These are phyloP conservation scores for Oxytorus armatus DNA, from an alignment of 2,888 invertebrate species.

Conservation along the genomic window DNA sequence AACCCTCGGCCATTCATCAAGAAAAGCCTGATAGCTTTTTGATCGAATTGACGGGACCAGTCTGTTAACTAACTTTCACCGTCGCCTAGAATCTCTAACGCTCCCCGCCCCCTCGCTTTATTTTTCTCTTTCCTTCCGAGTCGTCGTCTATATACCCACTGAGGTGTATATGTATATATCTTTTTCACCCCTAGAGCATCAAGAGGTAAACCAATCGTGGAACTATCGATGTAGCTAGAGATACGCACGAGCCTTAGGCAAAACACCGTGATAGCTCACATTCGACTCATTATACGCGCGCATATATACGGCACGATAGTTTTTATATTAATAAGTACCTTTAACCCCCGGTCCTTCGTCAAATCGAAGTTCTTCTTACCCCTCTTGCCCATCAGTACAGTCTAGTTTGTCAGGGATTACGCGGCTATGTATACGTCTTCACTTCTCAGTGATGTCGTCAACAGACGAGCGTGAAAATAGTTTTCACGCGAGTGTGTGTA, in stretches of 20 bases:
- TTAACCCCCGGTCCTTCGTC: conserved; percentile 1
- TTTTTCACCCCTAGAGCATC: conserved; percentile 8
- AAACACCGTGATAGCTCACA: conserved; percentile 12
- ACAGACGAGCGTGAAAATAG: conserved; percentile 42
- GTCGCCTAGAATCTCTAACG: conserved; percentile 39
- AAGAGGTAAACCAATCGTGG: conserved; percentile 29
- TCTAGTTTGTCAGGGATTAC: conserved; percentile 3
- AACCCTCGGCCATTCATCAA: conserved; percentile 70
- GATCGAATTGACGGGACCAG: conserved; percentile 70
- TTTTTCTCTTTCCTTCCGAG: neutral
- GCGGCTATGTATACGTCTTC: conserved; percentile 12
- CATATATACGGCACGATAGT: conserved; percentile 5
- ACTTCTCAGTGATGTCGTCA: conserved; percentile 5
- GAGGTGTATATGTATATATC: neutral
- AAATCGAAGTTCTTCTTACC: conserved; percentile 1
- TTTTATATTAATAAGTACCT: conserved; percentile 26
- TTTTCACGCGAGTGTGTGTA: conserved; percentile 47
- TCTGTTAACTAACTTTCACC: conserved; percentile 66
- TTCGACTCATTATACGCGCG: conserved; percentile 8
- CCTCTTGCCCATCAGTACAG: neutral
- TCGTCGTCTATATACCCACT: neutral
- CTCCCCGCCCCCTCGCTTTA: conserved; percentile 29
- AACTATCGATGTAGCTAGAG: conserved; percentile 20
- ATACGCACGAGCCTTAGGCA: conserved; percentile 12
- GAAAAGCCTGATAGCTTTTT: conserved; percentile 72